Percentiles rank a stretch among this genome's conserved stretches.
Conservation (phyloP, 2,888 invertebrate genomes). For the Diaperis boleti region DNA sequence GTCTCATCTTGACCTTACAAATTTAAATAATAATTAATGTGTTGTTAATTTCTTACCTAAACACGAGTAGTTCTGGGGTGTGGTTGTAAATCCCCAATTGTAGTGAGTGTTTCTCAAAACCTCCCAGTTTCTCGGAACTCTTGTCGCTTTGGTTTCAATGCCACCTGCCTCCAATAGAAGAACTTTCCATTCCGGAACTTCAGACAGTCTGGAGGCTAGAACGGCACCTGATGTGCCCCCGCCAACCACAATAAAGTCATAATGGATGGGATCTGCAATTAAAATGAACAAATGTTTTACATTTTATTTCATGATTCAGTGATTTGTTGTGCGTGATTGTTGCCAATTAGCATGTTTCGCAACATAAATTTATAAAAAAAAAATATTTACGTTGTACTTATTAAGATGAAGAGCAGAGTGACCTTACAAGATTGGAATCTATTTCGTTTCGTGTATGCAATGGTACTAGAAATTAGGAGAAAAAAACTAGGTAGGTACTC, state of each 20-base stretch:
- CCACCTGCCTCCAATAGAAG: slow-evolving; percentile 70
- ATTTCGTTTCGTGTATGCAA: no score
- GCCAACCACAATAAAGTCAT: slow-evolving; percentile 66
- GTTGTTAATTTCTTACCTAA: slow-evolving; percentile 59
- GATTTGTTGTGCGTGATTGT: not conserved
- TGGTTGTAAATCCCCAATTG: slow-evolving; percentile 72
- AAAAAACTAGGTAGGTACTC: no score
- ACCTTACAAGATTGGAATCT: no score
- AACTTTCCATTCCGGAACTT: slow-evolving; percentile 65
- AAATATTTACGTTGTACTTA: no score
- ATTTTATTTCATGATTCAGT: not conserved
- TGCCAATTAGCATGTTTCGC: not conserved
- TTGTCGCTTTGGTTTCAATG: slow-evolving; percentile 66
- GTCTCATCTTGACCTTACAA: no score
- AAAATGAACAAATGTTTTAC: no score
- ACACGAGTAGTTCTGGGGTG: slow-evolving; percentile 69
- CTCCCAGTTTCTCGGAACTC: slow-evolving; percentile 65
- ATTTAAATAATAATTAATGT: no score
- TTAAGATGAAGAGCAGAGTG: no score
- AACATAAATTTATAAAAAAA: no score
- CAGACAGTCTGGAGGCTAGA: slow-evolving; percentile 67
- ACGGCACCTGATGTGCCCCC: slow-evolving; percentile 68
- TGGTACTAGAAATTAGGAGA: no score
- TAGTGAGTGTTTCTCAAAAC: slow-evolving; percentile 67
- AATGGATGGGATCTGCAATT: slow-evolving; percentile 28